Conservation (phyloP, 92 coral and sea anemone genomes). For the Epizoanthus scotinus region DNA sequence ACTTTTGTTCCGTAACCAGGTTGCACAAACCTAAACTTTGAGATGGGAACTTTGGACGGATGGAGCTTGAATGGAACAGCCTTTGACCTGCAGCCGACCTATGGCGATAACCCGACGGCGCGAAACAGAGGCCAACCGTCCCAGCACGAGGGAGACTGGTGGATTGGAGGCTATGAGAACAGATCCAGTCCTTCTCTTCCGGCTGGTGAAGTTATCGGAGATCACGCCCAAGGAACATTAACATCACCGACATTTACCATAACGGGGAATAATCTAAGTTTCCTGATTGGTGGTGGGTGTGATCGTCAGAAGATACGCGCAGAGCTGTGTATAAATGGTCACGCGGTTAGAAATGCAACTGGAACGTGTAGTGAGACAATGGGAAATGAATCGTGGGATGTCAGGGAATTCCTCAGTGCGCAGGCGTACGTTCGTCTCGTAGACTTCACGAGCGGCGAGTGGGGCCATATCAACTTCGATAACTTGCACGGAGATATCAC, state of each 20-base stretch:
- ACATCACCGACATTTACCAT: constrained; percentile 62
- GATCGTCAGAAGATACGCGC: background rate
- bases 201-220: constrained; percentile 50
- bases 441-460: constrained; percentile 18
- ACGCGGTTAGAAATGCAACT: constrained; percentile 25
- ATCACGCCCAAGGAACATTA: constrained; percentile 59
- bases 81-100: constrained; percentile 57
- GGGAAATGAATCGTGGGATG: constrained; percentile 39
- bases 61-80: constrained; percentile 60
- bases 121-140: constrained; percentile 44
- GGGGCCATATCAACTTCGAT: constrained; percentile 66
- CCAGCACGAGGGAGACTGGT: constrained; percentile 61
- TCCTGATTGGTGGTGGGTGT: constrained; percentile 54
- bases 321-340: constrained; percentile 47
- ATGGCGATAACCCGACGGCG: constrained; percentile 54
- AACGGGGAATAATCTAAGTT: constrained; percentile 9
- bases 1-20: background rate
- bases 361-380: constrained; percentile 11
- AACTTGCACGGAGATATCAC: constrained; percentile 22
- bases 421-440: constrained; percentile 42
- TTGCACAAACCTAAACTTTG: constrained; percentile 56
- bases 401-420: constrained; percentile 23
- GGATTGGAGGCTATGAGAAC: constrained; percentile 67
- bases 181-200: constrained; percentile 42
- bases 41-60: constrained; percentile 38